phyloP scores from a whole-genome alignment of 37 sponge, comb jelly and placozoan genomes.

The Halichondria panicea region DNA sequence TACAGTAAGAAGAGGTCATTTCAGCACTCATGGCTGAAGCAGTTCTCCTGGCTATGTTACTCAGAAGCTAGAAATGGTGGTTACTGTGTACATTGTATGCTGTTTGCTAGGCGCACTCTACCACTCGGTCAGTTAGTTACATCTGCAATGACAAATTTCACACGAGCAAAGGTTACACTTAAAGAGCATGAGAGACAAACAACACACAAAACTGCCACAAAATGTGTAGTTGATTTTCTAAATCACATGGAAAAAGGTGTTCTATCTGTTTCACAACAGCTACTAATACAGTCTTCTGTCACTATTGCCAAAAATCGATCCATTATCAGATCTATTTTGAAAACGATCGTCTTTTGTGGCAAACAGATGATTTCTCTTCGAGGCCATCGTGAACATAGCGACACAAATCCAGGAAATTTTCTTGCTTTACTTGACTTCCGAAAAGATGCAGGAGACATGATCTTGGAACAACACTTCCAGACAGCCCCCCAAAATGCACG shows the following conservation, averaged over 20 bases:
- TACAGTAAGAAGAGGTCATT: slow-evolving; percentile 51
- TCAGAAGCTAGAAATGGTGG: slow-evolving; percentile 31
- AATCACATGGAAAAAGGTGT: neutral
- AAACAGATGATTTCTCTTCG: slow-evolving; percentile 49
- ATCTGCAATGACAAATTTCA: slow-evolving; percentile 37
- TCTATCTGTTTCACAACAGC: neutral
- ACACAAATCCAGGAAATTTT: slow-evolving; percentile 48
- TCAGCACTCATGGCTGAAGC: slow-evolving; percentile 46
- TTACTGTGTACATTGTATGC: slow-evolving; percentile 45
- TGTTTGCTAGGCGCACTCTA: slow-evolving; percentile 16
- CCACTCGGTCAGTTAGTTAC: slow-evolving; percentile 10
- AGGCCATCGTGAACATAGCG: slow-evolving; percentile 27
- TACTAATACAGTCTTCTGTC: neutral
- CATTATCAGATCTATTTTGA: slow-evolving; percentile 27
- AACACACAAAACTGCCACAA: neutral
- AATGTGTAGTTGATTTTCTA: neutral
- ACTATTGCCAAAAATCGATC: neutral
- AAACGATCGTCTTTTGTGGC: slow-evolving; percentile 43
- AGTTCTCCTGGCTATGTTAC: slow-evolving; percentile 61
- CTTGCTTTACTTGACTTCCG: slow-evolving; percentile 46
- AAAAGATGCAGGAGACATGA: slow-evolving; percentile 26
- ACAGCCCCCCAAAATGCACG: slow-evolving; percentile 29
- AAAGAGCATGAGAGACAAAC: slow-evolving; percentile 9
- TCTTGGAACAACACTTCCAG: slow-evolving; percentile 32
- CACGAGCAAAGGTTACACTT: slow-evolving; percentile 29